Evolutionary conservation across 2,797 vertebrate genomes (phyloP).

Genomic region (Graptemys geographica): DNA sequence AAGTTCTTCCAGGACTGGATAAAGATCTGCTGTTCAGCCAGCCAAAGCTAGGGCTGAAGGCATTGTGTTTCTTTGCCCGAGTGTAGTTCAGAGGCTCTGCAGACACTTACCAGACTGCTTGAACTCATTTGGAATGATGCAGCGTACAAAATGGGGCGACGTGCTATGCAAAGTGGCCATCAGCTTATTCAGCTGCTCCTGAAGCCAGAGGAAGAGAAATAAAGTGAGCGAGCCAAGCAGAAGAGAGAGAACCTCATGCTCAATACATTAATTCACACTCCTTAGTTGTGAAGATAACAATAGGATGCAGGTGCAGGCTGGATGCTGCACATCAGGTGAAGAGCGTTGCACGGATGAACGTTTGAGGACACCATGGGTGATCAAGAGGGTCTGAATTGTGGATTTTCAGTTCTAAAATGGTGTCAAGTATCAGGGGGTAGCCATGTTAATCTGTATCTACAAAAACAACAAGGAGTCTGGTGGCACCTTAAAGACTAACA

Average conservation of each 20-base stretch:
- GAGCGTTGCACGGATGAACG: not conserved
- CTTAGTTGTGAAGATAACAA: not conserved
- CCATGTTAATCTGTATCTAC: no score
- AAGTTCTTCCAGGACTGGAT: not conserved
- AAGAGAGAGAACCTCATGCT: not conserved
- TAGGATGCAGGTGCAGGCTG: not conserved
- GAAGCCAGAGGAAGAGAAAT: not conserved
- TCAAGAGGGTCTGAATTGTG: not conserved
- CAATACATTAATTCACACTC: not conserved
- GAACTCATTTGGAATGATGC: slow-evolving; percentile 67
- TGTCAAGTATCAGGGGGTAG: no score
- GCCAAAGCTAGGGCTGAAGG: not conserved
- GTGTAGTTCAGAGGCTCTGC: not conserved
- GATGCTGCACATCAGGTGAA: not conserved
- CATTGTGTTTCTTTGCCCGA: slow-evolving; percentile 12
- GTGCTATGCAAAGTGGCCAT: slow-evolving; percentile 61
- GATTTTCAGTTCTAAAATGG: not conserved
- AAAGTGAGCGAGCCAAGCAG: not conserved
- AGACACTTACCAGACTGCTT: slow-evolving; percentile 50
- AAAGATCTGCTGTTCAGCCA: not conserved
- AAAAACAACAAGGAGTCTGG: no score
- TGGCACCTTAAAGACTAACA: no score
- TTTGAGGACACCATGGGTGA: not conserved
- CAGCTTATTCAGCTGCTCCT: slow-evolving; percentile 73
- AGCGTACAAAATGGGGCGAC: slow-evolving; percentile 58